Evolutionary conservation across 1,140 invertebrate genomes (phyloP).

Genomic region (Conopomorpha cramerella): DNA sequence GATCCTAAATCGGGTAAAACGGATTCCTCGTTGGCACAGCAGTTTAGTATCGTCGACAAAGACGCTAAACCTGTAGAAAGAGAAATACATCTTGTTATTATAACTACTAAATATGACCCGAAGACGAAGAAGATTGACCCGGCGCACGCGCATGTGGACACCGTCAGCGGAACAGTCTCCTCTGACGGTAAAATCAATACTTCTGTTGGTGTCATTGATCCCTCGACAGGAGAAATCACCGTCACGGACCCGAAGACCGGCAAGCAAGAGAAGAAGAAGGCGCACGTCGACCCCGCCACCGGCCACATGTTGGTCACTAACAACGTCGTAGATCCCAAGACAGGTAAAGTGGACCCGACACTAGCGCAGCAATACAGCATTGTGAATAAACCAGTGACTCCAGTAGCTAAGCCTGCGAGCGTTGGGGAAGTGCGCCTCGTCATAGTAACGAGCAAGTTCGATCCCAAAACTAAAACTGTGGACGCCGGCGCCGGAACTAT

Average conservation of each 20-base stretch:
- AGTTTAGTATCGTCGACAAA: slow-evolving; percentile 57
- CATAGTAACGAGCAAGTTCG: slow-evolving; percentile 61
- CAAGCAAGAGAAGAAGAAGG: slow-evolving; percentile 56
- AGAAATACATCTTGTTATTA: slow-evolving; percentile 55
- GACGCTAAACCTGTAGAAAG: slow-evolving; percentile 44
- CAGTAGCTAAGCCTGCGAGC: slow-evolving; percentile 47
- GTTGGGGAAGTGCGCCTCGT: slow-evolving; percentile 60
- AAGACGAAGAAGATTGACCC: slow-evolving; percentile 63
- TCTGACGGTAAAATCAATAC: slow-evolving; percentile 59
- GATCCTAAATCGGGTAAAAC: slow-evolving; percentile 62
- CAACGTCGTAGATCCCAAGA: slow-evolving; percentile 65
- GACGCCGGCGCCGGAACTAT: slow-evolving; percentile 60
- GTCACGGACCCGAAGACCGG: slow-evolving; percentile 58
- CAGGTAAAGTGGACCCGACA: slow-evolving; percentile 64
- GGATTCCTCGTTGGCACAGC: slow-evolving; percentile 58
- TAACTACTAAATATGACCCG: slow-evolving; percentile 62
- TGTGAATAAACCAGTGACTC: slow-evolving; percentile 58
- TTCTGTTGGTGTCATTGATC: slow-evolving; percentile 61
- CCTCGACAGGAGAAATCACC: slow-evolving; percentile 59
- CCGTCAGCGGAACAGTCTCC: slow-evolving; percentile 54
- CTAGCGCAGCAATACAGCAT: slow-evolving; percentile 63
- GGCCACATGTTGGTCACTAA: slow-evolving; percentile 63
- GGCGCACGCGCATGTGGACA: slow-evolving; percentile 62
- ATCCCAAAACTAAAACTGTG: slow-evolving; percentile 60
- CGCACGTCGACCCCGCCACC: slow-evolving; percentile 59